phyloP scores from a whole-genome alignment of 2,797 vertebrate species.

The Octomys mimax region DNA sequence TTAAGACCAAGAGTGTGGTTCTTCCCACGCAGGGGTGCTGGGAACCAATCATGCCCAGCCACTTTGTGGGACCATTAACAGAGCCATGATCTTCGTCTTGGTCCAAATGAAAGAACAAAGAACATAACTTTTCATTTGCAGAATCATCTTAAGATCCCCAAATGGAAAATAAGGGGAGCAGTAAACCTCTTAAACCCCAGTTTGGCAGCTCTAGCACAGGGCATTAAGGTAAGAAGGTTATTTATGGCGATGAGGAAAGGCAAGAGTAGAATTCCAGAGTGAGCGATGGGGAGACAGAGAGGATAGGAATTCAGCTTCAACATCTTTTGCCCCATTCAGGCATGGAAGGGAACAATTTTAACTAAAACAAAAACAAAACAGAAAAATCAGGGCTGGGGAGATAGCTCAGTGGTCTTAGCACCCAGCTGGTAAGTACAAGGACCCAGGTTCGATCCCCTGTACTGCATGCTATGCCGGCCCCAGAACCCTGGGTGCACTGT shows the following conservation, averaged over 20 bases:
- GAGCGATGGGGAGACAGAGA: background rate
- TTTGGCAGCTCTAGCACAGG: constrained; percentile 51
- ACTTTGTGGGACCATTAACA: constrained; percentile 70
- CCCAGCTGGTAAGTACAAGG: too few relatives aligned
- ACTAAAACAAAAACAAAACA: background rate
- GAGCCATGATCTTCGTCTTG: constrained; percentile 67
- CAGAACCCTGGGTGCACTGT: too few relatives aligned
- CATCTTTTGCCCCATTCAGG: background rate
- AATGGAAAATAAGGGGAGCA: constrained; percentile 75
- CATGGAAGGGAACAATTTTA: background rate
- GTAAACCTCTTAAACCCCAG: constrained; percentile 72
- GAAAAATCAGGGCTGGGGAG: too few relatives aligned
- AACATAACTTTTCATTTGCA: constrained; percentile 78
- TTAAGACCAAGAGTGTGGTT: constrained; percentile 56
- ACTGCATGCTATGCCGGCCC: too few relatives aligned
- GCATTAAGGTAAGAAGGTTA: constrained; percentile 77
- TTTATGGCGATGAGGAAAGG: constrained; percentile 67
- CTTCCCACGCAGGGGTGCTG: constrained; percentile 34
- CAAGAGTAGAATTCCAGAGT: constrained; percentile 63
- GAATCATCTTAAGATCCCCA: constrained; percentile 75
- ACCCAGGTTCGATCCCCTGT: too few relatives aligned
- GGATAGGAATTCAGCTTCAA: background rate
- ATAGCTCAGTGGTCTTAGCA: too few relatives aligned
- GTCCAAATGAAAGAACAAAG: constrained; percentile 73
- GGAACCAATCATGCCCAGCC: constrained; percentile 68